Base-by-base conservation (phyloP, 2,113 vertebrate genomes). In the Thamnophis sirtalis region DNA sequence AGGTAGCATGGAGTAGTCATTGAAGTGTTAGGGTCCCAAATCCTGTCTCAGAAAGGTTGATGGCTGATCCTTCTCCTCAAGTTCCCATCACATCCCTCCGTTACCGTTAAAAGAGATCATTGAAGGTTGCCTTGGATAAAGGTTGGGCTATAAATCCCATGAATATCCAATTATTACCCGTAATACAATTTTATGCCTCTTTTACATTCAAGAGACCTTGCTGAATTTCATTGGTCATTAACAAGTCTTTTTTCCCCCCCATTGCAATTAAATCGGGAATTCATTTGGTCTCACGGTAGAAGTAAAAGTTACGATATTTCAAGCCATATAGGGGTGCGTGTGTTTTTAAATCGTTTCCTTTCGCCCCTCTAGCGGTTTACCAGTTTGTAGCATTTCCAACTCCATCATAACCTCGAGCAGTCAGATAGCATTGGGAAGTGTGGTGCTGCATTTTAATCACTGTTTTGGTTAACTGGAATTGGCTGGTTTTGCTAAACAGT, bases 401-500 rank as follows among this genome's bases (percentile, higher is more conserved):
- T 92, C 89, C 43, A 91, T 26, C 80, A 87, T 84, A 86, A 58
- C 56, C 87, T 54, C 60, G 2, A 88, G 88, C 54, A 92, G 92
- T 38, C 58, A 49, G 56, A 89, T 93, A 92, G 50, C 56, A 89
- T 60, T 90, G 21, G 80, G 38, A 90, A 68, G 51, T 1, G 63
- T 90, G 87, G 88, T 87, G 86, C 60, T 94, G 95, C 91, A 94
- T 96, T 95, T 95, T 95, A 93, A 91, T 93, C 93, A 91, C 33
- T 91, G 68, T 38, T 22, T 38, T 86, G 91, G 92, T 94, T 84
- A 84, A 54, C 88, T 90, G 58, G 49, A 24, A 73, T 58, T 94
- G 95, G 60, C 55, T 93, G 91, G 48, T 51, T 91, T 93, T 93
- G 56, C 92, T 89, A 92, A 88, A 89, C 88, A 91, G 4, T 93